Base-by-base conservation (phyloP, 2,797 vertebrate genomes). In the Anguilla megastoma region DNA sequence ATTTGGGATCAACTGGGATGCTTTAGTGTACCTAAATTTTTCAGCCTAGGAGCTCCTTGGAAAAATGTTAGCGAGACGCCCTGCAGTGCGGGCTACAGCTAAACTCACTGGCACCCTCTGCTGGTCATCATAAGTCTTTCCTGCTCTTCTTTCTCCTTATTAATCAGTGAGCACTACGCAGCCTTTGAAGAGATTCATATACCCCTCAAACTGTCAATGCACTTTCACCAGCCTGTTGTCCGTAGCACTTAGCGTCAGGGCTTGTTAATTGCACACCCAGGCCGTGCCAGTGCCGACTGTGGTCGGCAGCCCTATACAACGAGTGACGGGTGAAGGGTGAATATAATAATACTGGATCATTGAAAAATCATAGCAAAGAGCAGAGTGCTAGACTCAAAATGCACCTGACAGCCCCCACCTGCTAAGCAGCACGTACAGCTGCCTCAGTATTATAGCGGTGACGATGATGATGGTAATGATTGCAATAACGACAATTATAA, bases 31-130 rank as follows among this genome's bases (percentile, higher is more conserved):
- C 58, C 58, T 24, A 60, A 60, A 60, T 1, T 18, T 18, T 60
- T 12, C 4, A 60, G 6, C 58, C 6, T 10, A 60, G 3, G 18
- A 4, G 18, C 58, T 16, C 21, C 21, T 60, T 2, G 63, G 24
- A 9, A 66, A 66, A 66, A 66, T n/a, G 12, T 21, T 60, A 18
- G 58, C 18, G 16, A 1, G 3, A 14, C 2, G 18, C 58, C 58
- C 12, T 60, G 58, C 71, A 36, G 71, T 36, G 71, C 16, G 33
- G 45, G 66, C 79, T 69, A 56, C 80, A 30, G 41, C 63, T 58
- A 58, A 66, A 85, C 87, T 85, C 36, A 66, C 41, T 76, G 66
- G 41, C 63, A 12, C 83, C 87, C 83, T 88, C 87, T 88, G 63
- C 82, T 88, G 82, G 86, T 33, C 33, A 45, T 66, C 12, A n/a